Evolutionary conservation across 2,888 invertebrate genomes (phyloP).

Genomic region (Rapana venosa): DNA sequence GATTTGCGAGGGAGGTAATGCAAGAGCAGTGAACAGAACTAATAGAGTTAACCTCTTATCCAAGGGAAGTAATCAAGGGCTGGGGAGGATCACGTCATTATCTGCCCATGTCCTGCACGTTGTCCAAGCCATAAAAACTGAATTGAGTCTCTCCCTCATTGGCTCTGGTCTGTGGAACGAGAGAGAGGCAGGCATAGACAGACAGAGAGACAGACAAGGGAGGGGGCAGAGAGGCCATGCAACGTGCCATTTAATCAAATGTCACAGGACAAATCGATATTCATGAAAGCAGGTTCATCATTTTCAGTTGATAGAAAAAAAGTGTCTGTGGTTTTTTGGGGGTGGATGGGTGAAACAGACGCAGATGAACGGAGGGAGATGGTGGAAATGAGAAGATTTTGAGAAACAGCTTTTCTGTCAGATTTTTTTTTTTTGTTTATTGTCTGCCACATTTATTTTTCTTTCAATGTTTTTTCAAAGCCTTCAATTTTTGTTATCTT

Average conservation of each 20-base stretch:
- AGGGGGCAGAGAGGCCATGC: neutral
- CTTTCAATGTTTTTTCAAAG: neutral
- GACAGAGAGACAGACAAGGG: neutral
- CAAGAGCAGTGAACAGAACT: neutral
- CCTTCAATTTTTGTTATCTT: neutral
- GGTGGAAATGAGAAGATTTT: neutral
- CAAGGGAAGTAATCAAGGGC: slow-evolving; percentile 1
- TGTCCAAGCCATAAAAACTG: neutral
- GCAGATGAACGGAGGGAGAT: neutral
- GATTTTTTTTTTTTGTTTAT: neutral
- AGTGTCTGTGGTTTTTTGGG: neutral
- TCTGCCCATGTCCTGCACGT: slow-evolving; percentile 8
- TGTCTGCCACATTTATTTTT: too few species aligned
- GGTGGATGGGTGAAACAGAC: neutral
- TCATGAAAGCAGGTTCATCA: neutral
- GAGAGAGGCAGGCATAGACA: neutral
- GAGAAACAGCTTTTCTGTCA: neutral
- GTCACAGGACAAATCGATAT: neutral
- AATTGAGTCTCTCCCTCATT: neutral
- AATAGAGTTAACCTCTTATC: neutral
- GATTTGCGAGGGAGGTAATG: neutral
- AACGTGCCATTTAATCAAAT: slow-evolving; percentile 16
- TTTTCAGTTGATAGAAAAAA: neutral
- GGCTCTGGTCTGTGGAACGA: too few species aligned
- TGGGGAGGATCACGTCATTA: neutral